Evolutionary conservation across 2,797 vertebrate species (phyloP).

Genomic region (Enteromius thamalakanensis): DNA sequence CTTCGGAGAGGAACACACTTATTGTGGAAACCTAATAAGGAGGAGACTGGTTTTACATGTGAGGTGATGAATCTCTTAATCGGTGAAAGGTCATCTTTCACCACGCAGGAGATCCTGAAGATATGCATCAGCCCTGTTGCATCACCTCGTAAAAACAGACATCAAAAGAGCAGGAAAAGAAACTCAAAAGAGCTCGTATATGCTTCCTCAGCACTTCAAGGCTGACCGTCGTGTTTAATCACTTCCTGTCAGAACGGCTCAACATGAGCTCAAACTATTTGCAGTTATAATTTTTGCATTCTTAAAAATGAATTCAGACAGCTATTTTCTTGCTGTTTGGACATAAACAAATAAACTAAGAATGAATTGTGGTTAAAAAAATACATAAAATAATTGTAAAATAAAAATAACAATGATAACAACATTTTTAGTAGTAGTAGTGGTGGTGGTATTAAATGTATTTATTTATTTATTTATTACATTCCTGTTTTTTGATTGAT

Average conservation of each 20-base stretch:
- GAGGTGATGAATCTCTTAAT: constrained; percentile 39
- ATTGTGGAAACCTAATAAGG: constrained; percentile 21
- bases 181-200: background rate
- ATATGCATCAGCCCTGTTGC: constrained; percentile 37
- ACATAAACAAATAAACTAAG: background rate
- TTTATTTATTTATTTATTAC: too few relatives aligned
- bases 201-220: constrained; percentile 36
- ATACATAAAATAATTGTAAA: background rate
- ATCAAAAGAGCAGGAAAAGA: constrained; percentile 33
- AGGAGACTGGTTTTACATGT: constrained; percentile 15
- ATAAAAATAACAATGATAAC: background rate
- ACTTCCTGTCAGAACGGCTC: constrained; percentile 3
- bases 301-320: background rate
- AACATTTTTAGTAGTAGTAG: too few relatives aligned
- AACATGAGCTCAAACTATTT: background rate
- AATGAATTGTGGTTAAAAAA: background rate
- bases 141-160: constrained; percentile 34
- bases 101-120: constrained; percentile 15
- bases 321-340: background rate
- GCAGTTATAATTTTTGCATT: background rate
- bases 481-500: too few relatives aligned
- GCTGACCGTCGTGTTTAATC: constrained; percentile 12
- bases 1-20: constrained; percentile 19
- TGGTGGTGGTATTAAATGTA: too few relatives aligned
- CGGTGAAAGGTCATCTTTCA: constrained; percentile 40